These are phyloP conservation scores for Acanthurus tractus DNA, from an alignment of 2,797 vertebrate genomes.

Conservation along the genomic window DNA sequence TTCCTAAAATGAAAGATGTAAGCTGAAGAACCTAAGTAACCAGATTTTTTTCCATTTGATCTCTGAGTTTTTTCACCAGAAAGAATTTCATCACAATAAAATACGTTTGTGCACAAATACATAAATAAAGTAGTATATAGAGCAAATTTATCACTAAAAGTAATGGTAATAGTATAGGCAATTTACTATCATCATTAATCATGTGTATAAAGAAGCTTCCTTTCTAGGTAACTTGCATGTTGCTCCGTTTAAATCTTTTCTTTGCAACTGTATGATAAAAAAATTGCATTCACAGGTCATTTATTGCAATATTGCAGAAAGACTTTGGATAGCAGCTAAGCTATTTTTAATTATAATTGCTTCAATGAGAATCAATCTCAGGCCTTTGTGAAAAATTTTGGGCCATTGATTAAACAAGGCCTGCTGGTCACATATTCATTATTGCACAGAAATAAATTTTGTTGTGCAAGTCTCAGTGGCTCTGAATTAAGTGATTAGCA, in stretches of 20 bases:
- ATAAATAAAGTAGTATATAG: neutral
- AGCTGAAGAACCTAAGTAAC: neutral
- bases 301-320: neutral
- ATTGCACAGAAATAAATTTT: conserved; percentile 9
- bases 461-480: neutral
- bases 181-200: neutral
- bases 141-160: neutral
- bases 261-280: neutral
- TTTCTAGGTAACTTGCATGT: neutral
- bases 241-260: neutral
- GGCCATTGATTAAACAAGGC: conserved; percentile 27
- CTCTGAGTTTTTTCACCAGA: neutral
- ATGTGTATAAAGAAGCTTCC: neutral
- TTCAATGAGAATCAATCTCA: conserved; percentile 27
- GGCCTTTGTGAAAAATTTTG: conserved; percentile 12
- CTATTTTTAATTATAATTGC: conserved; percentile 34
- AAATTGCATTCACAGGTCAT: neutral
- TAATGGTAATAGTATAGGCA: too few species aligned
- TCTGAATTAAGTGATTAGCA: neutral
- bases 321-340: conserved; percentile 22
- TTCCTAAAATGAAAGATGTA: neutral
- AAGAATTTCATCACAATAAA: conserved; percentile 1
- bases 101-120: neutral
- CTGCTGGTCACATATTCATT: conserved; percentile 8
- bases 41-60: neutral